Evolutionary conservation across 2,797 vertebrate genomes (phyloP).

Genomic region (Thripadectes ignobilis): DNA sequence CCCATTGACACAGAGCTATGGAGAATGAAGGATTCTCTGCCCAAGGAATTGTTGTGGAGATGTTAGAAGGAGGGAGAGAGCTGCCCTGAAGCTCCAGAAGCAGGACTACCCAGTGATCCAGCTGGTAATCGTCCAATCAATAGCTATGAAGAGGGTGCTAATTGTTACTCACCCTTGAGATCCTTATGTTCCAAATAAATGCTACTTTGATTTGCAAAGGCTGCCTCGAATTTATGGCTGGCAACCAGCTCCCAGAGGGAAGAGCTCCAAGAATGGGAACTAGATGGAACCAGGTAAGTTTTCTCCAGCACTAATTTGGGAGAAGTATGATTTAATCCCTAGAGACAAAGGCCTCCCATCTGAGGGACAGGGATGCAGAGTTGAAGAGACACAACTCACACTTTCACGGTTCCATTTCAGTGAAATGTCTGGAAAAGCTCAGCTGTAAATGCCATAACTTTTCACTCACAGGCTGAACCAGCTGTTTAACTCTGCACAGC

Average conservation of each 20-base stretch:
- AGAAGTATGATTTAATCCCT: neutral
- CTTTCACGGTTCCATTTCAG: neutral
- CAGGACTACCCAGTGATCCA: neutral
- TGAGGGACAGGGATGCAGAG: neutral
- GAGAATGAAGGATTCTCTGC: neutral
- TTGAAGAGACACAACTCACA: neutral
- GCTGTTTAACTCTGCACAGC: constrained; percentile 1
- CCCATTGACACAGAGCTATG: fast-evolving
- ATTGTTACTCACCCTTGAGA: neutral
- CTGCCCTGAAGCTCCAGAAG: neutral
- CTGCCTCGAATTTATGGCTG: neutral
- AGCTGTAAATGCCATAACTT: neutral
- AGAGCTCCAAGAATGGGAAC: neutral
- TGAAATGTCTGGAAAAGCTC: constrained; percentile 1
- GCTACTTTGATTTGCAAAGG: neutral
- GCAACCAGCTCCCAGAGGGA: neutral
- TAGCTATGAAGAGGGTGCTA: neutral
- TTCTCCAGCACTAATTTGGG: neutral
- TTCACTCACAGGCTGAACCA: neutral
- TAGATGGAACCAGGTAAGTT: neutral
- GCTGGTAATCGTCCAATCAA: neutral
- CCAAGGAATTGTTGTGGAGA: neutral
- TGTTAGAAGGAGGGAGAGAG: neutral
- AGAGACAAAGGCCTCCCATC: neutral
- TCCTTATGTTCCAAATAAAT: neutral